Evolutionary conservation across 2,113 vertebrate species (phyloP).

Genomic region (Pitta sordida): DNA sequence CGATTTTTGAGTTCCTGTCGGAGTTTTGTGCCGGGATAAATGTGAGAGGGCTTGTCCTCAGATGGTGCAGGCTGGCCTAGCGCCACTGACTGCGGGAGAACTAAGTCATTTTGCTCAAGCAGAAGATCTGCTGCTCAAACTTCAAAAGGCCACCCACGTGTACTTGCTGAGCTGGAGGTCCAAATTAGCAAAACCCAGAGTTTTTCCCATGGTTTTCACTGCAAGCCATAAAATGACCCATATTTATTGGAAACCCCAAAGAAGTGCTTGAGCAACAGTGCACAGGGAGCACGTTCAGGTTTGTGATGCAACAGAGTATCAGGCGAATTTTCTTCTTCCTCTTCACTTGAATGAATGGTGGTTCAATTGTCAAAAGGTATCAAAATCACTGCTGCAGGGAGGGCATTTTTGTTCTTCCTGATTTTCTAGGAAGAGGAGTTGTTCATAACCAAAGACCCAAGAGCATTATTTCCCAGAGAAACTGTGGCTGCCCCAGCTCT

Average conservation of each 20-base stretch:
- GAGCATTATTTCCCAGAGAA: background rate
- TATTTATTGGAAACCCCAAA: background rate
- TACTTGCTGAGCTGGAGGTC: conserved; percentile 44
- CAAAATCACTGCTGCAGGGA: background rate
- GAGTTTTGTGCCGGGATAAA: conserved; percentile 33
- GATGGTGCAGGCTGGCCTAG: conserved; percentile 25
- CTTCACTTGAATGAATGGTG: background rate
- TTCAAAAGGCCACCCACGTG: conserved; percentile 61
- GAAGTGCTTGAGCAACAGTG: background rate
- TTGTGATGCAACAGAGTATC: background rate
- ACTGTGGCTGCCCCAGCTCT: background rate
- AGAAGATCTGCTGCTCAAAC: conserved; percentile 44
- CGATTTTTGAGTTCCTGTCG: background rate
- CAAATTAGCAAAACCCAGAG: conserved; percentile 20
- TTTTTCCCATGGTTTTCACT: conserved; percentile 30
- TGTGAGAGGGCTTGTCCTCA: conserved; percentile 7
- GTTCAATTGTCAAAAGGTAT: background rate
- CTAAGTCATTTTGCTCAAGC: background rate
- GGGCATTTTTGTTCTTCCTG: background rate
- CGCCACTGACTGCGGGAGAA: background rate
- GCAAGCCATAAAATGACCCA: background rate
- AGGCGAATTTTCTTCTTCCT: background rate
- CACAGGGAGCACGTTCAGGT: background rate
- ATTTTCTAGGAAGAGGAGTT: background rate
- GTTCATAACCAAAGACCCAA: background rate